Evolutionary conservation across 2,113 vertebrate genomes (phyloP).

Genomic region (Perccottus glenii): DNA sequence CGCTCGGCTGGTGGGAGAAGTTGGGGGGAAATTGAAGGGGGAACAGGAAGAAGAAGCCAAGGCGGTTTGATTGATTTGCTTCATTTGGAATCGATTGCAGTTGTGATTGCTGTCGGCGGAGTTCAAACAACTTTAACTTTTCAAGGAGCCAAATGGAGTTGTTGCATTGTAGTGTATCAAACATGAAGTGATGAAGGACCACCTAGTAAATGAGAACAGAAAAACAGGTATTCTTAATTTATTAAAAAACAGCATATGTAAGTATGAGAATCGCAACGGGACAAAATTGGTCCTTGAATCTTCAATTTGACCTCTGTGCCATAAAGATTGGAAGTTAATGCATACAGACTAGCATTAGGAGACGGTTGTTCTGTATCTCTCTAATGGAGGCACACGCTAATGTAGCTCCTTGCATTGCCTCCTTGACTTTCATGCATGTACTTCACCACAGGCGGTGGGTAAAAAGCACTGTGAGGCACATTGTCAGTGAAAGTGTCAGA

Average conservation of each 20-base stretch:
- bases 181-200: neutral
- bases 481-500: conserved; percentile 69
- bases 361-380: conserved; percentile 69
- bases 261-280: no score
- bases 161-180: conserved; percentile 12
- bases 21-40: conserved; percentile 5
- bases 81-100: conserved; percentile 71
- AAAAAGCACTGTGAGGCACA: conserved; percentile 56
- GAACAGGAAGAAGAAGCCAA: conserved; percentile 8
- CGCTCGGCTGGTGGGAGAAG: conserved; percentile 45
- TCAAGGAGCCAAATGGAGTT: conserved; percentile 3
- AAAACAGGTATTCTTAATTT: no score
- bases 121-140: conserved; percentile 35
- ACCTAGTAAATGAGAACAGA: neutral
- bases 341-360: conserved; percentile 39
- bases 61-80: conserved; percentile 72
- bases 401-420: conserved; percentile 45
- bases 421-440: conserved; percentile 61
- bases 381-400: conserved; percentile 54
- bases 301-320: neutral
- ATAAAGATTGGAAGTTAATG: no score
- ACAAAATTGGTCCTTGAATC: no score
- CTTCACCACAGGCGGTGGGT: conserved; percentile 65
- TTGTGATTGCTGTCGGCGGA: conserved; percentile 63
- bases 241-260: no score